Percentiles rank a stretch among this genome's conserved stretches.
These are phyloP conservation scores for Netelia inedita DNA, from an alignment of 2,888 invertebrate genomes.

Conservation along the genomic window DNA sequence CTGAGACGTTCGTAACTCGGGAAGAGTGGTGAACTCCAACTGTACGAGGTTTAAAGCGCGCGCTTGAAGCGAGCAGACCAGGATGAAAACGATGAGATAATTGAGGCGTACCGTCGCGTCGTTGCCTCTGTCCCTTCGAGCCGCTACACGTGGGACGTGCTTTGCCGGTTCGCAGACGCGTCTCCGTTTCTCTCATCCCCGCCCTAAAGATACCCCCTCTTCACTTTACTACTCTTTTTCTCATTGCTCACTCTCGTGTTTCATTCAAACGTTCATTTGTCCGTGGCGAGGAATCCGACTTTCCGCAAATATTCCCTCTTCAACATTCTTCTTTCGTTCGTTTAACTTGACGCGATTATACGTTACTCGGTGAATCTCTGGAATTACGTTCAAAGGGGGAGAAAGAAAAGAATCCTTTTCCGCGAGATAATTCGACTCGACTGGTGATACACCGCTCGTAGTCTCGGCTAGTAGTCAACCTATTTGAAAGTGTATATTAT, in stretches of 20 bases:
- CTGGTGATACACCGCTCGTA: background rate
- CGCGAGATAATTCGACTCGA: background rate
- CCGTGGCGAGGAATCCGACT: constrained; percentile 42
- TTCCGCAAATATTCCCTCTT: constrained; percentile 33
- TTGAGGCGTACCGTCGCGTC: constrained; percentile 72
- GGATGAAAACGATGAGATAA: constrained; percentile 78
- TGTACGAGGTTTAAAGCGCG: constrained; percentile 44
- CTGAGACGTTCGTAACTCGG: background rate
- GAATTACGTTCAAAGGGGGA: background rate
- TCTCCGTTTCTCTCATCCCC: constrained; percentile 58
- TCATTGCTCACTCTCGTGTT: constrained; percentile 35
- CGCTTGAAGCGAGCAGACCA: constrained; percentile 62
- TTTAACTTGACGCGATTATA: background rate
- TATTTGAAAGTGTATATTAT: constrained; percentile 12
- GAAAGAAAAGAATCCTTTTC: background rate
- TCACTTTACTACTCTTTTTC: constrained; percentile 24
- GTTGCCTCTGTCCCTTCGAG: constrained; percentile 68
- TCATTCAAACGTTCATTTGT: constrained; percentile 42
- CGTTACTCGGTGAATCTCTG: background rate
- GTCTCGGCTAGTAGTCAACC: background rate
- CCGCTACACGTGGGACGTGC: constrained; percentile 69
- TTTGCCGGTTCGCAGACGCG: constrained; percentile 66
- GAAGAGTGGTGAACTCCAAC: constrained; percentile 37
- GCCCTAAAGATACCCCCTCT: constrained; percentile 11
- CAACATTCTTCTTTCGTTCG: constrained; percentile 5